Evolutionary conservation across 1,140 invertebrate species (phyloP), one percentile per base, ranked within the genome.

Genomic region (Bicyclus anynana): DNA sequence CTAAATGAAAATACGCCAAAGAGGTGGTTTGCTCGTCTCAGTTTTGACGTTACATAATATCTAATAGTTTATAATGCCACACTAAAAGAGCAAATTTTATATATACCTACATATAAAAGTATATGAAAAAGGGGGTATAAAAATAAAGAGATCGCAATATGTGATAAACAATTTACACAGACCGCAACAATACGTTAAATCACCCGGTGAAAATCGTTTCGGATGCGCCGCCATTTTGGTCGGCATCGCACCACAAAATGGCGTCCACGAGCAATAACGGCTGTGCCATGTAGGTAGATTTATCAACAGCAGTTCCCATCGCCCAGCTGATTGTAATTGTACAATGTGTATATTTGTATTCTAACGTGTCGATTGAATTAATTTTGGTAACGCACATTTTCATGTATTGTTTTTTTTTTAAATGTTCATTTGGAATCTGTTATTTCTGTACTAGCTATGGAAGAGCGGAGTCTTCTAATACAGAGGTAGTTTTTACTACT

Each of bases 121-220:
- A 7, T 23, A 23, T 7, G 23, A n/a, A 27, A 27, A 27, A 27
- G 26, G 5, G 10, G 10, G 26, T 12, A n/a, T 12, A 7, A 7
- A 16, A 16, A 38, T 38, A 38, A 38, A 38, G 23, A 53, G 21
- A 44, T 33, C 21, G 10, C 21, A 29, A 44, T 44, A 10, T 59
- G 40, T 52, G 35, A 23, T 46, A 53, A 53, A 53, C 50, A 47
- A 53, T 59, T 21, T 23, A 40, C 49, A 33, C 44, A 33, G 46
- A 49, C 60, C 60, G 37, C 60, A 56, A 37, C 49, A 53, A 62
- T 48, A 33, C 60, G 50, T 62, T 62, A 62, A 62, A 62, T 62
- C 60, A 57, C 44, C 54, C 49, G 42, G 56, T 40, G 53, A 57
- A 62, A 57, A 56, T 49, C 54, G 42, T 40, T 47, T 47, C 50